phyloP scores from a whole-genome alignment of 2,113 vertebrate genomes.

The Psittacula cyanocephala region DNA sequence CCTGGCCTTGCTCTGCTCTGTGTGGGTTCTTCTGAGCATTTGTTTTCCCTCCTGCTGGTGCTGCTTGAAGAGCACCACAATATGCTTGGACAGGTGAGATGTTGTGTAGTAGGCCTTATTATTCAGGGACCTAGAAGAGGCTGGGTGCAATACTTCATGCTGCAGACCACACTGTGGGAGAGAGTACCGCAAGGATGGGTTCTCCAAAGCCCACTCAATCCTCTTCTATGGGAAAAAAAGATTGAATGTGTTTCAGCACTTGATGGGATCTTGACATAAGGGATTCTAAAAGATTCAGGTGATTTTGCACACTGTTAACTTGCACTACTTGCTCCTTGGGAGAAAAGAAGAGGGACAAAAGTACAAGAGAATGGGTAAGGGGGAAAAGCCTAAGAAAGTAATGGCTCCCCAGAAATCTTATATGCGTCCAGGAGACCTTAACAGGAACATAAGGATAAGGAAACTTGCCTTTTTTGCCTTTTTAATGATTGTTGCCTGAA shows the following conservation, averaged over 20 bases:
- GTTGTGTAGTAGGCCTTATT: not conserved
- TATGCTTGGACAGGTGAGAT: not conserved
- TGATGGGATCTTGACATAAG: not conserved
- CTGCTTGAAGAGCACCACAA: not conserved
- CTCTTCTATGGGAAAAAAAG: not conserved
- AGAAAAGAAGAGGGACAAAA: not conserved
- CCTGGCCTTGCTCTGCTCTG: not conserved
- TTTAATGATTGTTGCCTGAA: not conserved
- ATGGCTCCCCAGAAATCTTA: not conserved
- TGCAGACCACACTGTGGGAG: not conserved
- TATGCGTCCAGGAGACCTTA: not conserved
- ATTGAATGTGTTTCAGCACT: not conserved
- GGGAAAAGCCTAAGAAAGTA: not conserved
- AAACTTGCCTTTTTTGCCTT: not conserved
- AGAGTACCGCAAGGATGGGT: not conserved
- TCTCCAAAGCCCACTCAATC: fast-evolving
- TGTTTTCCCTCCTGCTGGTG: not conserved
- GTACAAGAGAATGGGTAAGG: not conserved
- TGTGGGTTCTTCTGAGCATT: not conserved
- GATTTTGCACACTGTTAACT: not conserved
- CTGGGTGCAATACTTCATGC: not conserved
- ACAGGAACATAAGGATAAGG: not conserved
- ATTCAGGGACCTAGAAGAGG: not conserved
- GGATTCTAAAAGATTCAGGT: not conserved
- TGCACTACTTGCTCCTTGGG: not conserved